These are phyloP conservation scores for Dolichotis patagonum DNA, from an alignment of 2,113 vertebrate genomes.

Conservation along the genomic window DNA sequence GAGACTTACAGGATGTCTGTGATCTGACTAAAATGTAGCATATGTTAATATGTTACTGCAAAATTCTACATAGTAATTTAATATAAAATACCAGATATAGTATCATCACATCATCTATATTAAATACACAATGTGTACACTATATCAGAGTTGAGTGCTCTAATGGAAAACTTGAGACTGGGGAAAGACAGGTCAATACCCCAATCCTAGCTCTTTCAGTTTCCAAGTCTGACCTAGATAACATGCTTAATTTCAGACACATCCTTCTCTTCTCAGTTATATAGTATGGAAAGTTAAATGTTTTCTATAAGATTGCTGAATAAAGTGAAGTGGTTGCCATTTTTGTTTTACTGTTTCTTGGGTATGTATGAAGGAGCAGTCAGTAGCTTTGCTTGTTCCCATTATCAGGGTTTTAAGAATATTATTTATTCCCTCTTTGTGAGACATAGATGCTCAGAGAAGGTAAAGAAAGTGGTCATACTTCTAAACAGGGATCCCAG, in stretches of 20 bases:
- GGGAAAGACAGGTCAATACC: background rate
- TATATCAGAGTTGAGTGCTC: background rate
- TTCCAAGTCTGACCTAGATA: background rate
- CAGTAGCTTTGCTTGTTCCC: background rate
- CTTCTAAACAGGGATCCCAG: constrained; percentile 1
- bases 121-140: background rate
- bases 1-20: background rate
- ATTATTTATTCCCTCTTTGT: background rate
- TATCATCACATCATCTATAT: background rate
- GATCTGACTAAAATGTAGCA: background rate
- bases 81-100: background rate
- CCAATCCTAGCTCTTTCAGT: background rate
- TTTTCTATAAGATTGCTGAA: background rate
- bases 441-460: background rate
- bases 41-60: background rate
- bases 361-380: background rate
- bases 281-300: background rate
- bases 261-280: background rate
- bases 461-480: background rate
- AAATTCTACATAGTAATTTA: background rate
- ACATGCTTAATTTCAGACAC: background rate
- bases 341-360: background rate
- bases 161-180: background rate
- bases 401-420: background rate
- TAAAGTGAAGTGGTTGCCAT: background rate